Evolutionary conservation across 2,113 vertebrate species (phyloP), one percentile per base, ranked within the genome.

Genomic region (Lophius piscatorius): DNA sequence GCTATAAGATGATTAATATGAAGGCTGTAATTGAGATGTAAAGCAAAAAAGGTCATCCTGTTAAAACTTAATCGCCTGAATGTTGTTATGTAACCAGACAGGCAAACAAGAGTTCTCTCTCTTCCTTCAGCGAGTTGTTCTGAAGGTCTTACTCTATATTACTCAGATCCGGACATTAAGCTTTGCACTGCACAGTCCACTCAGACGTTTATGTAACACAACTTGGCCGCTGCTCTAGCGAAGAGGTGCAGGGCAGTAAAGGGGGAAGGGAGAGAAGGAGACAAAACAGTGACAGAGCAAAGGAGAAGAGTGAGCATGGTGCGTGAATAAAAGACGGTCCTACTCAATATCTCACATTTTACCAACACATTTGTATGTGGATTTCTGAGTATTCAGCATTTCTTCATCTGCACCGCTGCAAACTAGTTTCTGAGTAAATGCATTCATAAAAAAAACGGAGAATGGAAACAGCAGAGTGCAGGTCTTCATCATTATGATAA

Each of bases 191-290:
- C 36, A 22, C 46, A 17, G 70, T 59, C 63, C 47, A 8, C 36
- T 26, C n/a, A 4, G 20, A 46, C 51, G 24, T 80, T 80, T 87
- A 81, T 81, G 17, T 74, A 87, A 88, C 52, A 41, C 67, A 82
- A 70, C 62, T 78, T 59, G 73, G 78, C 74, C 1, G 48, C 29
- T 5, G 47, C 38, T 66, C 58, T 41, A 26, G 47, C 26, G 48
- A 58, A 41, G 38, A 1, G 17, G 63, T 40, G 72, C 52, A 52
- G 42, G 36, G 45, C 47, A 29, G 52, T 2, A 1, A 56, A 34
- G 40, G 10, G 60, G 13, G 60, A 3, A 21, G 14, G 28, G 21
- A 17, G 36, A 23, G 40, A 23, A 17, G 10, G 6, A 29, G 56
- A 22, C 6, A 26, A 39, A 39, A 31, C 48, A 21, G 31, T 16